Conservation (phyloP, 2,888 invertebrate species). For the Rotaria magnacalcarata region DNA sequence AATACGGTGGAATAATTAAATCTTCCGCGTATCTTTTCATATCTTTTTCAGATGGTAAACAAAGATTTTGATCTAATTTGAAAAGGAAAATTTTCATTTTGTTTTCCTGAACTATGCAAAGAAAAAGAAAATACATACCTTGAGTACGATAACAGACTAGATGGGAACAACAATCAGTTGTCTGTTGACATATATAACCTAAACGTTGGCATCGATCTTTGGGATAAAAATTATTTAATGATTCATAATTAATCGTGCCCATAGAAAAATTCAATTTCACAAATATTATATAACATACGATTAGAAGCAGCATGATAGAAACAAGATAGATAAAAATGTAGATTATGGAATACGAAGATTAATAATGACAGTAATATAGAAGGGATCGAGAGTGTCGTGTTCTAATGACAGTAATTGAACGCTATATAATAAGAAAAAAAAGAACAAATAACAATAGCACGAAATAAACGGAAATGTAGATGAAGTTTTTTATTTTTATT, state of each 20-base stretch:
- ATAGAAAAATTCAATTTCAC: not conserved
- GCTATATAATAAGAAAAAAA: not conserved
- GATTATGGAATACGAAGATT: not conserved
- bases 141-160: not conserved
- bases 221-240: not conserved
- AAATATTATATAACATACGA: not conserved
- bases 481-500: not conserved
- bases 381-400: not conserved
- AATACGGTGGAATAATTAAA: not conserved
- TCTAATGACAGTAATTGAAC: constrained; percentile 5
- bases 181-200: not conserved
- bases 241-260: not conserved
- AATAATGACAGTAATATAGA: not conserved
- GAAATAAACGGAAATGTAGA: not conserved
- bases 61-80: not conserved
- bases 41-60: not conserved
- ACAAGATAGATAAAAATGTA: not conserved
- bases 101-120: not conserved
- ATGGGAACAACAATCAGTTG: not conserved
- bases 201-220: not conserved
- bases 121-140: not conserved
- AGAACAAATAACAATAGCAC: not conserved
- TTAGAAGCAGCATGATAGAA: not conserved
- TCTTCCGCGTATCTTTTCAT: not conserved
- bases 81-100: not conserved